phyloP scores from a whole-genome alignment of 2,888 invertebrate genomes.

The Leptothorax acervorum region DNA sequence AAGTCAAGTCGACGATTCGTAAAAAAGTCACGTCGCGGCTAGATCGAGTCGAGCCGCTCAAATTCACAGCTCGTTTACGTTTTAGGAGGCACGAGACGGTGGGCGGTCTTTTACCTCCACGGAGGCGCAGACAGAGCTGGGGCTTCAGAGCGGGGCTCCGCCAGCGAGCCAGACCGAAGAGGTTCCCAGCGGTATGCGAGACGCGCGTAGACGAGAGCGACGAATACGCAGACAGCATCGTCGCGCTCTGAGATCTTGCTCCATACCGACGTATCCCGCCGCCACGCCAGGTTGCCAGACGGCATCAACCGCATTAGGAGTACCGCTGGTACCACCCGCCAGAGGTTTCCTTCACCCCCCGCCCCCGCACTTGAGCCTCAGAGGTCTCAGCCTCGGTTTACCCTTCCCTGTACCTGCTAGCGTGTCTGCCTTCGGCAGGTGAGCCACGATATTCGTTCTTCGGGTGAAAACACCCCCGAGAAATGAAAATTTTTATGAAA shows the following conservation, averaged over 20 bases:
- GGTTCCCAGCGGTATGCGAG: constrained; percentile 78
- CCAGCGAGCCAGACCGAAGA: constrained; percentile 66
- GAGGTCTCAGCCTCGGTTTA: constrained; percentile 83
- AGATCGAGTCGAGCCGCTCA: neutral
- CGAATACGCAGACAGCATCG: constrained; percentile 81
- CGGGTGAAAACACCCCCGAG: neutral
- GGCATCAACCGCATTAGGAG: constrained; percentile 71
- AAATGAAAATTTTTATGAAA: neutral
- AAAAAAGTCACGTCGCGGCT: neutral
- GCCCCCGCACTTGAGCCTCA: constrained; percentile 83
- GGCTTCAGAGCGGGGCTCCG: constrained; percentile 59
- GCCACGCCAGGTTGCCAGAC: constrained; percentile 70
- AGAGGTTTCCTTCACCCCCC: constrained; percentile 83
- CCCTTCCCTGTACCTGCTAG: constrained; percentile 84
- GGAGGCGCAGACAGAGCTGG: constrained; percentile 83
- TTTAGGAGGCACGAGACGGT: constrained; percentile 66
- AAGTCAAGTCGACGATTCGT: neutral
- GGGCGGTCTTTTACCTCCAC: constrained; percentile 82
- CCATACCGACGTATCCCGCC: constrained; percentile 81
- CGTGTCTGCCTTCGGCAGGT: constrained; percentile 84
- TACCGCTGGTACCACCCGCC: constrained; percentile 77
- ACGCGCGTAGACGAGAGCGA: constrained; percentile 81
- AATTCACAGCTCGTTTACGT: neutral
- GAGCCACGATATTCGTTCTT: constrained; percentile 46
- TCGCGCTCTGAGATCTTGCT: constrained; percentile 81